Base-by-base conservation (phyloP, 2,797 vertebrate genomes). In the Pseudochirops corinnae region DNA sequence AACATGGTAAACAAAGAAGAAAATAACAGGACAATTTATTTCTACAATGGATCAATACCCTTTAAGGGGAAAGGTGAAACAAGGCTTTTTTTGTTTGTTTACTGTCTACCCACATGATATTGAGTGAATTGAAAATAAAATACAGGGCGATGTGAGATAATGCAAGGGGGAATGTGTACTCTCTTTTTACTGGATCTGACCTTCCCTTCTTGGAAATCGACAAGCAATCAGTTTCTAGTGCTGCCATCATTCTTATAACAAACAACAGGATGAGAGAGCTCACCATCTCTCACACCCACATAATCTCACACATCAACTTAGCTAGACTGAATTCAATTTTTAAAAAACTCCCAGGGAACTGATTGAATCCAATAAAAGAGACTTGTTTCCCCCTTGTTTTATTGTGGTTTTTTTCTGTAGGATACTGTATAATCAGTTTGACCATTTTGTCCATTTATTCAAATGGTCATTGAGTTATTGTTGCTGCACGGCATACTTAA, bases 201-300 rank as follows among this genome's bases (percentile, higher is more conserved):
- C 39, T n/a, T 74, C 18, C 18, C 67, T 74, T 24, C 67, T 74
- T 39, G 6, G 33, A 56, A 53, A 50, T 1, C 46, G 55, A 74
- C n/a, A 93, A 12, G 33, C 60, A 95, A 92, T 74, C 26, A 91
- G n/a, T 91, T 96, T 74, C 95, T 92, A 93, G 96, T 26, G 90
- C 5, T 33, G 91, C 87, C 28, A 31, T 87, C 31, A 55, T 14
- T 55, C 39, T 93, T 95, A 39, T 93, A 92, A 91, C 57, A 97
- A 97, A 74, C n/a, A 97, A 93, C 26, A 94, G 55, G 90, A 96
- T 31, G 90, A 56, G 92, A 93, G 16, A 46, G 90, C 87, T 95
- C 33, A 3, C 55, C 87, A n/a, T 56, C 39, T 94, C 74, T 93
- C 55, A 95, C 67, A n/a, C 0, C 29, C 56, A 93, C 21, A 29